These are phyloP conservation scores for Lycocerus yunnanus DNA, from an alignment of 2,888 invertebrate species.

Conservation along the genomic window DNA sequence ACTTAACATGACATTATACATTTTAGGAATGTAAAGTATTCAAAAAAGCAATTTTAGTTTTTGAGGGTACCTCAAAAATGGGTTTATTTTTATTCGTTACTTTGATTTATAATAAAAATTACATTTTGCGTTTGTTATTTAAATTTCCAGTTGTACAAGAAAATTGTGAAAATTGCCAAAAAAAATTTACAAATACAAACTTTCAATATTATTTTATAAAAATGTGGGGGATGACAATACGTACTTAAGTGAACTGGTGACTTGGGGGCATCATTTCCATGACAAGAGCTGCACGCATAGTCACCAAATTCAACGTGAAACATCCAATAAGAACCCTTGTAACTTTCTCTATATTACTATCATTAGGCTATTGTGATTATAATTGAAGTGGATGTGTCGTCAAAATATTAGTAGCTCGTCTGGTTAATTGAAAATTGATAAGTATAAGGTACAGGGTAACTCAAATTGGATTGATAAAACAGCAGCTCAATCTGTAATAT, in stretches of 20 bases:
- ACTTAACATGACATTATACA: neutral
- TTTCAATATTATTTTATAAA: slow-evolving; percentile 28
- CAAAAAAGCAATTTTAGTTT: neutral
- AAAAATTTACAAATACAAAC: slow-evolving; percentile 9
- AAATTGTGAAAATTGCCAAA: neutral
- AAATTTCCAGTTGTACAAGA: neutral
- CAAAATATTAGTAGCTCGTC: slow-evolving; percentile 16
- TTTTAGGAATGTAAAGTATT: neutral
- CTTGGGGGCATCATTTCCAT: slow-evolving; percentile 64
- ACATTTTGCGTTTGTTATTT: neutral
- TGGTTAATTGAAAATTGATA: neutral
- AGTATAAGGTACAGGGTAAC: neutral
- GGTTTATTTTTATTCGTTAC: neutral
- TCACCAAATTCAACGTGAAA: slow-evolving; percentile 51
- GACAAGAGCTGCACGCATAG: slow-evolving; percentile 56
- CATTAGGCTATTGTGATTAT: slow-evolving; percentile 41
- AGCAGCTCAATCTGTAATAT: neutral
- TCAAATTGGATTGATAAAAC: neutral
- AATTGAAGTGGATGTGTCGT: slow-evolving; percentile 38
- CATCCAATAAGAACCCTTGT: slow-evolving; percentile 47
- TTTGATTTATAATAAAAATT: neutral
- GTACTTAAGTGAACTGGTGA: slow-evolving; percentile 43
- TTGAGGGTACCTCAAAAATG: neutral
- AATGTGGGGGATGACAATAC: slow-evolving; percentile 38
- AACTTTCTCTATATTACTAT: slow-evolving; percentile 38